phyloP scores from a whole-genome alignment of 1,140 invertebrate genomes.

The Daktulosphaira vitifoliae region DNA sequence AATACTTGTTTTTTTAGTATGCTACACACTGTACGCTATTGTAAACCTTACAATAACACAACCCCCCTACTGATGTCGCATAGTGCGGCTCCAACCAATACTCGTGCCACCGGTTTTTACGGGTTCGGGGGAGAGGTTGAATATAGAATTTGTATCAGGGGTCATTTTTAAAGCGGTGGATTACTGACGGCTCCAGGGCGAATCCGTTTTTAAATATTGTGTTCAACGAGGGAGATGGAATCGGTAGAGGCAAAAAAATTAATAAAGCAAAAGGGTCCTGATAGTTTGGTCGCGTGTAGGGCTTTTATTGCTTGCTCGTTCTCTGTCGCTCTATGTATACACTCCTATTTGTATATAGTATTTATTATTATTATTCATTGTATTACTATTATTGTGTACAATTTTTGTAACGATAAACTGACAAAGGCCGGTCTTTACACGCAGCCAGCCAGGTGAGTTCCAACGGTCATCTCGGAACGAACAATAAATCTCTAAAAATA shows the following conservation, averaged over 20 bases:
- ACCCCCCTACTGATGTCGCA: background rate
- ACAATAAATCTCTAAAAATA: no score
- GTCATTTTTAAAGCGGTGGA: constrained; percentile 33
- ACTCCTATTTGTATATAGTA: background rate
- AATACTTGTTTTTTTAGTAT: constrained; percentile 25
- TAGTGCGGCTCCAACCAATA: background rate
- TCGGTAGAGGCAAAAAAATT: background rate
- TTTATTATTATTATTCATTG: background rate
- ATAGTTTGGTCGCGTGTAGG: constrained; percentile 7
- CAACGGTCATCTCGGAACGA: constrained; percentile 6
- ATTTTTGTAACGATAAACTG: constrained; percentile 19
- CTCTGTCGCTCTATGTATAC: background rate
- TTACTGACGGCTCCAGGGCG: constrained; percentile 30
- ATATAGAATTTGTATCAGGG: constrained; percentile 26
- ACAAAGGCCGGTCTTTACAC: constrained; percentile 1
- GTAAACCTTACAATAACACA: constrained; percentile 32
- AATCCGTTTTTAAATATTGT: constrained; percentile 33
- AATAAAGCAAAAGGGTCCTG: background rate
- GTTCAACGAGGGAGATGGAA: background rate
- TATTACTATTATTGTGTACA: no score
- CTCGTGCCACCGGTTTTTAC: no score
- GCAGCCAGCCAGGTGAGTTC: constrained; percentile 18
- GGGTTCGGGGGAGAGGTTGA: background rate
- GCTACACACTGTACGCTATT: no score
- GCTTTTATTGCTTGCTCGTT: background rate